Base-by-base conservation (phyloP, 1,140 invertebrate genomes). In the Trypoxylus dichotomus region DNA sequence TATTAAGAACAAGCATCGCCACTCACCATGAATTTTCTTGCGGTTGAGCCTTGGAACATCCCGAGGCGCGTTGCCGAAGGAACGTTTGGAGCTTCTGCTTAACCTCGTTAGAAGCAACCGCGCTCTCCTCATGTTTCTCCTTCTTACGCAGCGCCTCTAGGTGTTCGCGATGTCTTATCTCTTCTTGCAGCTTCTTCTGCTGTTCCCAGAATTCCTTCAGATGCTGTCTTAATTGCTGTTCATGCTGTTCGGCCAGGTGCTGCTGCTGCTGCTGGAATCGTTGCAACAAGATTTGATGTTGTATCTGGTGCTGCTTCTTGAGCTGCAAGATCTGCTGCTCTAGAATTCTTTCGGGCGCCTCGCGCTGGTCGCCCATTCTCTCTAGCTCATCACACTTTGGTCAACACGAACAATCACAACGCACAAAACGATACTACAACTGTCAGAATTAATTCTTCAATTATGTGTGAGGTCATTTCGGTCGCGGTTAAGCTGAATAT, bases 51-150 rank as follows among this genome's bases (percentile, higher is more conserved):
- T 84, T 90, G 86, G 25, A 91, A 84, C 85, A 87, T 82, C 81
- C 85, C 58, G 84, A 85, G 24, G 84, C 83, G 60, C 85, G 79
- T 78, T 86, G 85, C 75, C 84, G 78, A 58, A 86, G 79, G 78
- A 86, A 86, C 74, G 81, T 94, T 90, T 94, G 94, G 82, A 99
- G 89, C 83, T 95, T 95, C 88, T 97, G 95, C 87, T 98, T 98
- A 80, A 99, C 97, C 88, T 98, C 96, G 13, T 94, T 94, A 76
- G 96, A 98, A 58, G 97, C 96, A 79, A 97, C 93, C 24, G 97
- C 97, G 89, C 96, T 97, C 87, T 97, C 95, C 87, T 97, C 95
- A 85, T 97, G 93, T 85, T 95, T 96, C 83, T 95, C 94, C 86
- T 97, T 97, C 87, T 97, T 97, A 81, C 95, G 93, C 74, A 97